Base-by-base conservation (phyloP, 2,888 invertebrate species). In the Leucophenga montana region DNA sequence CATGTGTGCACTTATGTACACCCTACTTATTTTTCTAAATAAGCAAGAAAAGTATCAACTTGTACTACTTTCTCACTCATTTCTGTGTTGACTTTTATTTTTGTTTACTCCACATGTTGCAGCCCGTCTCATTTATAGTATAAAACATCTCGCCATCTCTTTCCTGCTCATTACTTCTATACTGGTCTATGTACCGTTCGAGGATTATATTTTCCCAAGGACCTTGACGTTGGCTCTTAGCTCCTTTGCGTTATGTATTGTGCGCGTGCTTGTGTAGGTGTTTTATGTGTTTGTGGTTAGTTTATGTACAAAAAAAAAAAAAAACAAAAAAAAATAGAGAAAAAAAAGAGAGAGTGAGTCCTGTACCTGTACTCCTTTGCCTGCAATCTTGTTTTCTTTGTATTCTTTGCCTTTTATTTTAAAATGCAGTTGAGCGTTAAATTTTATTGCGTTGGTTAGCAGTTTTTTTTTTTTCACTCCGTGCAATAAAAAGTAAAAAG, bases 391-490 rank as follows among this genome's bases (percentile, higher is more conserved):
- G 46, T 18, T 16, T 46, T 64, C 46, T 46, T 13, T 33, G 14
- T 11, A 31, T 9, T 14, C 13, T 59, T 59, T 16, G 39, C 16
- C 11, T 61, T 61, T 61, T 59, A n/a, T 59, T 76, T 76, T 78
- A 62, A 76, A 68, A 71, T 78, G 73, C 78, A 75, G 65, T 71
- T 74, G 69, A 71, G 75, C 75, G 71, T 76, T 75, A 71, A 72
- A 71, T 71, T 78, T 72, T 67, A 71, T 70, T 22, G 64, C 56
- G 54, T 72, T 69, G 76, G 74, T 69, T 70, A n/a, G 27, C 31
- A 14, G 64, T 66, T 53, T 62, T 14, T 72, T 50, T 65, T 50
- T 65, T 50, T 50, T n/a, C 16, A 6, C 3, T 31, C 6, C 31
- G 11, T 57, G 68, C 71, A 70, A 73, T 77, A 73, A 71, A 75